Conservation (phyloP, 2,113 vertebrate genomes). For the Gallinago media region DNA sequence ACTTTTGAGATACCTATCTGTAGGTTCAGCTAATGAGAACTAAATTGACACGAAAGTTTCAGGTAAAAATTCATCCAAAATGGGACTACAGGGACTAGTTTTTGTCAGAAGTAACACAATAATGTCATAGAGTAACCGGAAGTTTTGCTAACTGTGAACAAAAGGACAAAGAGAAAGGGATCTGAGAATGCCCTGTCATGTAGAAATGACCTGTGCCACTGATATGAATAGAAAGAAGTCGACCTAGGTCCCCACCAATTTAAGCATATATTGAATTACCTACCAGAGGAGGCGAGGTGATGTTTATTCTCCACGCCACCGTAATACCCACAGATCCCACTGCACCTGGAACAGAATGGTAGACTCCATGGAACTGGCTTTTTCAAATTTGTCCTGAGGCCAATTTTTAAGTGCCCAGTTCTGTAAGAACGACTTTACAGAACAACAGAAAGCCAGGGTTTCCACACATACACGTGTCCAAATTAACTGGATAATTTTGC, state of each 20-base stretch:
- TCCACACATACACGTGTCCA: accelerated
- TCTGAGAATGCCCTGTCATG: background rate
- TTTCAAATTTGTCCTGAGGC: background rate
- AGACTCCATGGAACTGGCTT: background rate
- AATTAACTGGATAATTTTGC: background rate
- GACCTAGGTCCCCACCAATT: background rate
- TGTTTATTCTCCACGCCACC: background rate
- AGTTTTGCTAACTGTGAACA: background rate
- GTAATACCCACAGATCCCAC: background rate
- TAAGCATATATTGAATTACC: background rate
- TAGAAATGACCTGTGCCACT: background rate
- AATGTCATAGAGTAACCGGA: background rate
- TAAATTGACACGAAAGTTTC: background rate
- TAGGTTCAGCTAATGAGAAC: background rate
- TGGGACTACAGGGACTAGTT: background rate
- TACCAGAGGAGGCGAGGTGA: background rate
- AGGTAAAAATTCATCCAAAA: background rate
- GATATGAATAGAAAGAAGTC: background rate
- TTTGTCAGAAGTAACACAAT: background rate
- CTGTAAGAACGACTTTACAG: background rate
- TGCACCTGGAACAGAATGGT: background rate
- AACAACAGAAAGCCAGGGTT: background rate
- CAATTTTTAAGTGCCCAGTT: background rate
- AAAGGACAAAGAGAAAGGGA: background rate
- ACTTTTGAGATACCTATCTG: background rate